These are phyloP conservation scores for Serinus canaria DNA, from an alignment of 2,113 vertebrate species.

Conservation along the genomic window DNA sequence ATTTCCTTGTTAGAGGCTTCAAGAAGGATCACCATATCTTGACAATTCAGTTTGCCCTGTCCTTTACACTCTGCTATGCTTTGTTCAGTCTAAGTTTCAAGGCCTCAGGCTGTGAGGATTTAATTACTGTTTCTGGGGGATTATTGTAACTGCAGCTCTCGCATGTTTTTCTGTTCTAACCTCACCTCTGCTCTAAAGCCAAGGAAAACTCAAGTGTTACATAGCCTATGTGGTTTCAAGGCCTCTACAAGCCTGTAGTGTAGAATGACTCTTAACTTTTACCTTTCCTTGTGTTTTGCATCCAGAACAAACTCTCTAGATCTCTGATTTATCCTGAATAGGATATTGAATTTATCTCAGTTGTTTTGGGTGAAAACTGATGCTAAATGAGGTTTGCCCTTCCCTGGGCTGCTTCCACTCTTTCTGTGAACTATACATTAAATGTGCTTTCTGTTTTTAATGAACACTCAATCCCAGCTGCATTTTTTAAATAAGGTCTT, in stretches of 20 bases:
- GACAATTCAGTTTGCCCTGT: background rate
- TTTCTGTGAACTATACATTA: background rate
- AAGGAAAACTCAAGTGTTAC: background rate
- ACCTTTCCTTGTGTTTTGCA: background rate
- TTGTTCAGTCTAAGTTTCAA: background rate
- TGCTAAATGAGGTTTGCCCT: background rate
- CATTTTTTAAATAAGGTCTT: background rate
- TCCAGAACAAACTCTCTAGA: background rate
- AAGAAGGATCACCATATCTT: background rate
- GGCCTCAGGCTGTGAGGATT: background rate
- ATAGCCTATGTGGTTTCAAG: background rate
- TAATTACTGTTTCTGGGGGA: background rate
- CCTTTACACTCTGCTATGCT: background rate
- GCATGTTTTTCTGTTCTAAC: background rate
- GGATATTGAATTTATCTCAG: background rate
- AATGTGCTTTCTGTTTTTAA: background rate
- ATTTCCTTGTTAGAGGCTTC: background rate
- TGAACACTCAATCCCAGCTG: background rate
- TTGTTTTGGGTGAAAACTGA: background rate
- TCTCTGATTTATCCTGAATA: background rate
- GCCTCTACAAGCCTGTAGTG: background rate
- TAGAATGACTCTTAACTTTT: background rate
- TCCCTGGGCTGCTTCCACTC: background rate
- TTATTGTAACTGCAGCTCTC: background rate
- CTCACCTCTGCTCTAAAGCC: background rate